Conservation (phyloP, 2,888 invertebrate species). For the Tethea ocularis region DNA sequence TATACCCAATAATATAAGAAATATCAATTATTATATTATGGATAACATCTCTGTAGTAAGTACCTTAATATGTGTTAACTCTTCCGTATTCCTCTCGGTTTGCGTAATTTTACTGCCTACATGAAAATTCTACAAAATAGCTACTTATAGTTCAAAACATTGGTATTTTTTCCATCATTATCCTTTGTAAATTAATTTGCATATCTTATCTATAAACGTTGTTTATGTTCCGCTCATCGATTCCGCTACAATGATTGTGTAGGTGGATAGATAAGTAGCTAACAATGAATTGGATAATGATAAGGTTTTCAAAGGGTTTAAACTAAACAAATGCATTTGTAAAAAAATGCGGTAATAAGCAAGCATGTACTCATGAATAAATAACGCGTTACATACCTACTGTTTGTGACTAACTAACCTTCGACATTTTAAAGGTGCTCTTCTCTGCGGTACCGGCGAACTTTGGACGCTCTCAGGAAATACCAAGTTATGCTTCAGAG, state of each 20-base stretch:
- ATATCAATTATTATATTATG: too few species aligned
- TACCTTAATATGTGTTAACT: too few species aligned
- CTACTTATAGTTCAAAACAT: too few species aligned
- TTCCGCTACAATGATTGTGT: background rate
- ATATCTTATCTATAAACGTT: background rate
- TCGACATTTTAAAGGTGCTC: slow-evolving; percentile 85
- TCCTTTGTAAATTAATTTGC: background rate
- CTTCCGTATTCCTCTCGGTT: too few species aligned
- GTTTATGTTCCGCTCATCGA: too few species aligned
- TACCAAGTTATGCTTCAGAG: slow-evolving; percentile 90
- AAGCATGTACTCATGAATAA: background rate
- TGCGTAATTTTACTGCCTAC: too few species aligned
- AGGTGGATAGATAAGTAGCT: background rate
- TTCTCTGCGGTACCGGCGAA: slow-evolving; percentile 88
- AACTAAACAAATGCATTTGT: background rate
- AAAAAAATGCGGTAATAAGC: background rate
- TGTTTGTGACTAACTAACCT: slow-evolving; percentile 57
- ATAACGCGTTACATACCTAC: background rate
- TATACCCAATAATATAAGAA: too few species aligned
- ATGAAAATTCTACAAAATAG: background rate
- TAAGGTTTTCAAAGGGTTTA: background rate
- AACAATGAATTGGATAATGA: background rate
- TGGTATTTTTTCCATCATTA: background rate
- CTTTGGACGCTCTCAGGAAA: slow-evolving; percentile 92
- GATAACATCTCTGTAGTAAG: too few species aligned